Percentiles rank a stretch among this genome's conserved stretches.
These are phyloP conservation scores for Anisognathus igniventris DNA, from an alignment of 2,797 vertebrate species.

Conservation along the genomic window DNA sequence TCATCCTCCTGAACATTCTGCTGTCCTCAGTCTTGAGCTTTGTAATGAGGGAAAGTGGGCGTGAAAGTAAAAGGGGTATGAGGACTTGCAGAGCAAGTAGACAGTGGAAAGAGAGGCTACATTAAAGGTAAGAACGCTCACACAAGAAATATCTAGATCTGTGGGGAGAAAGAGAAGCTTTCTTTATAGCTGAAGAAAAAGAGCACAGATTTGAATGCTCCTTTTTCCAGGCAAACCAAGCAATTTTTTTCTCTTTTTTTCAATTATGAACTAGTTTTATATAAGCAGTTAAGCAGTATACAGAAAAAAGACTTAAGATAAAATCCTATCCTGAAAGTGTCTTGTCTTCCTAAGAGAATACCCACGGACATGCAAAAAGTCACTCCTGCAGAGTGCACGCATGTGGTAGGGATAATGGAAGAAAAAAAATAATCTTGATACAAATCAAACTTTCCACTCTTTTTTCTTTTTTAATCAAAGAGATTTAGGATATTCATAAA, in stretches of 20 bases:
- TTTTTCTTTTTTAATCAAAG: background rate
- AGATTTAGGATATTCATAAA: slow-evolving; percentile 44
- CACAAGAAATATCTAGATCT: background rate
- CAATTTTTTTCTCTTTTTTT: background rate
- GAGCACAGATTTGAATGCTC: background rate
- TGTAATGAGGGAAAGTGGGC: background rate
- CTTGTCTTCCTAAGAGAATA: background rate
- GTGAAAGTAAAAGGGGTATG: background rate
- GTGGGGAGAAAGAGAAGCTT: background rate
- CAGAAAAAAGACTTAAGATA: background rate
- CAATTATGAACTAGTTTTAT: background rate
- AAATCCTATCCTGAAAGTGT: background rate
- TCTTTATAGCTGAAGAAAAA: background rate
- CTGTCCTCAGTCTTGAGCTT: background rate
- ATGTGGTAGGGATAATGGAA: background rate
- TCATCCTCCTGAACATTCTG: fast-evolving
- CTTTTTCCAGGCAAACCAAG: background rate
- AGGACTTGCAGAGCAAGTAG: background rate
- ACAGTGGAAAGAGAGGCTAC: background rate
- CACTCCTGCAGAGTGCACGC: background rate
- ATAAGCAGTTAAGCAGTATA: background rate
- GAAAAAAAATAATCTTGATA: background rate
- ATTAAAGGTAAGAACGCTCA: background rate
- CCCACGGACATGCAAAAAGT: background rate
- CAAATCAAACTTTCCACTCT: background rate